A percentile compares a stretch with the other conserved stretches of the same genome.
Evolutionary conservation across 2,888 invertebrate genomes (phyloP).

Genomic region (Drosophila lutescens): DNA sequence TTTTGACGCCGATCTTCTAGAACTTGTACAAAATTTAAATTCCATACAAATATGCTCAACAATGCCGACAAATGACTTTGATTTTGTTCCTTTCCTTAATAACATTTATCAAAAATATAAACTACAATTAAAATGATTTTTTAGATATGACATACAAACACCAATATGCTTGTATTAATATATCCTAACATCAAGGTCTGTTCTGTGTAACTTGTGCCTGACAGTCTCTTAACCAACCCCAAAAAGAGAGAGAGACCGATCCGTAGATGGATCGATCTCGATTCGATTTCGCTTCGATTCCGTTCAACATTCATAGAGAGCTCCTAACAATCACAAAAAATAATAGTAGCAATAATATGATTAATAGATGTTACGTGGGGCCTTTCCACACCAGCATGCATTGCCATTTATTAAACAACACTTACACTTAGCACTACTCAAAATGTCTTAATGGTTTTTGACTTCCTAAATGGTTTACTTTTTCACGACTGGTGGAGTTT

Average conservation of each 20-base stretch:
- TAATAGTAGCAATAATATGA: conserved; percentile 41
- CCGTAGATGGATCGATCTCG: conserved; percentile 32
- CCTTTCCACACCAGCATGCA: conserved; percentile 32
- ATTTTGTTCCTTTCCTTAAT: conserved; percentile 63
- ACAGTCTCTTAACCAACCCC: conserved; percentile 50
- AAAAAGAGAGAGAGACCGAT: conserved; percentile 39
- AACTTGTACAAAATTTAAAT: conserved; percentile 67
- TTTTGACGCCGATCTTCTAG: conserved; percentile 28
- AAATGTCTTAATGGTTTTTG: conserved; percentile 21
- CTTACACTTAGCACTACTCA: conserved; percentile 39
- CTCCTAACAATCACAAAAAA: conserved; percentile 71
- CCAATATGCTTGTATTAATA: conserved; percentile 24
- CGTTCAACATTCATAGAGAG: conserved; percentile 67
- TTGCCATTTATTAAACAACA: conserved; percentile 43
- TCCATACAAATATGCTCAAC: conserved; percentile 71
- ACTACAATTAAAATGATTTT: conserved; percentile 78
- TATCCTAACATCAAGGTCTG: conserved; percentile 41
- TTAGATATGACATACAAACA: conserved; percentile 46
- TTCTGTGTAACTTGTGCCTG: conserved; percentile 50
- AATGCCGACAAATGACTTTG: conserved; percentile 55
- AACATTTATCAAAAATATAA: conserved; percentile 83
- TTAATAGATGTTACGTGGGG: conserved; percentile 26
- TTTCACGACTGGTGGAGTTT: conserved; percentile 21
- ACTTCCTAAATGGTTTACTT: conserved; percentile 17
- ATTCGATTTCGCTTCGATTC: conserved; percentile 56